Evolutionary conservation across 1,140 invertebrate species (phyloP).

Genomic region (Heliconius hewitsoni): DNA sequence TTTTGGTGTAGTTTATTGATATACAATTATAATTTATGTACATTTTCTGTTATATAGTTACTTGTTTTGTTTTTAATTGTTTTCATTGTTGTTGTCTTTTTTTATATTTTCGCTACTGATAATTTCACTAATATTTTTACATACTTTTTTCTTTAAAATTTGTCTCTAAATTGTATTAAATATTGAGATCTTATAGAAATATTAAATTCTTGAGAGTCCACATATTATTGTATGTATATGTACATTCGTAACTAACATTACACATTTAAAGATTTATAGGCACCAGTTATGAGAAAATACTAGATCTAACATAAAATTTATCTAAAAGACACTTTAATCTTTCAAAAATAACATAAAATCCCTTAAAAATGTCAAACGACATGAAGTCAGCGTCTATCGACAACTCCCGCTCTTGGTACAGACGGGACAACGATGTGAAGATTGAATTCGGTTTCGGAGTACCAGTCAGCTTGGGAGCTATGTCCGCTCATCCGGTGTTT

Average conservation of each 20-base stretch:
- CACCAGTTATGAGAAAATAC: too few species aligned
- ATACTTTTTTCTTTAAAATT: too few species aligned
- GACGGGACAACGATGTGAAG: conserved; percentile 64
- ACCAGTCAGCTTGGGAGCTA: conserved; percentile 56
- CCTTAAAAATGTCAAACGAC: conserved; percentile 57
- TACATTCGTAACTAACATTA: too few species aligned
- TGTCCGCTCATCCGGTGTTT: conserved; percentile 71
- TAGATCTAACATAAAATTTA: too few species aligned
- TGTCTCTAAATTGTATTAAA: too few species aligned
- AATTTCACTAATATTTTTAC: too few species aligned
- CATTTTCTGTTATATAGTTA: neutral
- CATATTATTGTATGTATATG: too few species aligned
- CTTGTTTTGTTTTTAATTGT: neutral
- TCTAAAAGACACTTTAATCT: neutral
- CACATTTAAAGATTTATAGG: too few species aligned
- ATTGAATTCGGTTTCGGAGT: conserved; percentile 73
- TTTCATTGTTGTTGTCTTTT: too few species aligned
- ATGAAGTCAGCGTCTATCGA: conserved; percentile 46
- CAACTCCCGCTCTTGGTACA: conserved; percentile 54
- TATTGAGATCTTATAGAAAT: too few species aligned
- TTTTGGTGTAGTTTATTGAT: neutral
- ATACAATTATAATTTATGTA: neutral
- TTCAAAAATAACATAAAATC: neutral
- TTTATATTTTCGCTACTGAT: too few species aligned
- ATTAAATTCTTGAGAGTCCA: too few species aligned